A percentile compares a stretch with the other conserved stretches of the same genome.
Evolutionary conservation across 2,113 vertebrate species (phyloP).

Genomic region (Protobothrops flavoviridis): DNA sequence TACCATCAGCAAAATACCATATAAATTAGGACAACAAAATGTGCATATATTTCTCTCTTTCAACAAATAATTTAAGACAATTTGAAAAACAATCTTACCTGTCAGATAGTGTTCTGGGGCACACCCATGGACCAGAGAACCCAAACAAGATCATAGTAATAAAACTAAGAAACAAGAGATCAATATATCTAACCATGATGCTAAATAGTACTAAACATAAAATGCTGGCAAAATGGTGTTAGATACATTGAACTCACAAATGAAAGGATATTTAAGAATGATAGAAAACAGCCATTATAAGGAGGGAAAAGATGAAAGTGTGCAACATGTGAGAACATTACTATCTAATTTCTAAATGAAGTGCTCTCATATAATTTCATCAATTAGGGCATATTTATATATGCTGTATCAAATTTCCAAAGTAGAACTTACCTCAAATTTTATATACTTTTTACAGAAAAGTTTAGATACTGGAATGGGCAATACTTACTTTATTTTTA

Average conservation of each 20-base stretch:
- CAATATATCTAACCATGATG: constrained; percentile 74
- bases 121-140: constrained; percentile 73
- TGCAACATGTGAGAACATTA: constrained; percentile 30
- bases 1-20: constrained; percentile 73
- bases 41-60: constrained; percentile 64
- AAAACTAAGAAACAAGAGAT: constrained; percentile 72
- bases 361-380: constrained; percentile 35
- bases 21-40: constrained; percentile 74
- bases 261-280: constrained; percentile 64
- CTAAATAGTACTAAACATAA: constrained; percentile 57
- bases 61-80: constrained; percentile 80
- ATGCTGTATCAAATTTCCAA: constrained; percentile 44
- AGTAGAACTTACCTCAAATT: constrained; percentile 79
- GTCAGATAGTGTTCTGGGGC: constrained; percentile 64
- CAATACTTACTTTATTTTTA: constrained; percentile 70
- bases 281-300: constrained; percentile 60
- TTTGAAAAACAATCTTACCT: constrained; percentile 85
- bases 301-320: constrained; percentile 47
- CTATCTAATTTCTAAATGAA: constrained; percentile 38
- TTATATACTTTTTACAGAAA: constrained; percentile 74
- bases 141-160: constrained; percentile 72
- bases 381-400: constrained; percentile 48
- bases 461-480: constrained; percentile 69
- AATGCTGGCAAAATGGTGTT: constrained; percentile 67
- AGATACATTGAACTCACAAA: constrained; percentile 77